phyloP scores from a whole-genome alignment of 2,113 vertebrate genomes.

The Saimiri boliviensis region DNA sequence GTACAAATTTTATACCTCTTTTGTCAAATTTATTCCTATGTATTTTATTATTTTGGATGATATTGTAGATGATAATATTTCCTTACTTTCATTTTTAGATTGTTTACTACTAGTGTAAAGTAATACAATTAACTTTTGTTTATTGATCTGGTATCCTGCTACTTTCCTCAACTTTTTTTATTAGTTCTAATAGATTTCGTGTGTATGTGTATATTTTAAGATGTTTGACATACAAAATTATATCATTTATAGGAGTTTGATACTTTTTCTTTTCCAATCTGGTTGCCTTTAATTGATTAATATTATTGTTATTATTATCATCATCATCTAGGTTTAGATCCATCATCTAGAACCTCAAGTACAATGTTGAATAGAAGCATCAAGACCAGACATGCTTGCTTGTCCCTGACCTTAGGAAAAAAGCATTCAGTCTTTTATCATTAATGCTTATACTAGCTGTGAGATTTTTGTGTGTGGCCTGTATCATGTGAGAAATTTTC shows the following conservation, averaged over 20 bases:
- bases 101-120: neutral
- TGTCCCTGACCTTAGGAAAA: neutral
- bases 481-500: neutral
- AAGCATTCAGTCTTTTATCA: neutral
- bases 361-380: neutral
- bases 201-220: neutral
- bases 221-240: neutral
- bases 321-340: neutral
- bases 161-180: neutral
- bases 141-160: neutral
- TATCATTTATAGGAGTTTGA: neutral
- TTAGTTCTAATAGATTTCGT: neutral
- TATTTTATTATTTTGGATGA: neutral
- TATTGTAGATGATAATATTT: neutral
- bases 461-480: neutral
- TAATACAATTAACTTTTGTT: neutral
- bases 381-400: neutral
- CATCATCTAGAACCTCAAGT: neutral
- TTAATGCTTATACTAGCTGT: neutral
- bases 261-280: neutral
- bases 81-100: neutral
- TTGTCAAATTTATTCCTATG: neutral
- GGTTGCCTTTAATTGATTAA: neutral
- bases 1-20: neutral
- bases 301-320: neutral